Evolutionary conservation across 2,113 vertebrate species (phyloP), one percentile per base, ranked within the genome.

Genomic region (Synodontis membranacea): DNA sequence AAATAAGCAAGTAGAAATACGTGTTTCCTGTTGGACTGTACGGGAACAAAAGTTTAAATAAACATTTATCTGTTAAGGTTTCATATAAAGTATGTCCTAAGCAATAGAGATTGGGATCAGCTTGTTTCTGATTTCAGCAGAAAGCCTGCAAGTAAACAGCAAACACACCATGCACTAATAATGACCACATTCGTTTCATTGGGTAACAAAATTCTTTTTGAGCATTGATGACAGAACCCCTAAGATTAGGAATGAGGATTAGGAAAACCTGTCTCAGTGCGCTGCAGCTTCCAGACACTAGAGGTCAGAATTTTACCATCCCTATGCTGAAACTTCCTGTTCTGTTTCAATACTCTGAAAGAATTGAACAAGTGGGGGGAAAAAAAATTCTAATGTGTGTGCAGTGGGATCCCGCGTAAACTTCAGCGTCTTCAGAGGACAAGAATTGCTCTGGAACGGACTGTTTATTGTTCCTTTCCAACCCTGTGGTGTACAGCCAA

Each of bases 211-310:
- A 11, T 62, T 42, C 21, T 58, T 58, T 81, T 25, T 31, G 34
- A 42, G 37, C 5, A n/a, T 17, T 15, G 10, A 39, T 62, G 44
- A 2, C 14, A 74, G 37, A 72, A 5, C 72, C 1, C 4, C 0
- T 48, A n/a, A 78, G 0, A 79, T 52, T 11, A 4, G 1, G 28
- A 52, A 21, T 9, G 75, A 39, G 19, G 2, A 25, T 19, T 25
- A 25, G 0, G 11, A 1, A n/a, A 21, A 0, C 0, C 4, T 39
- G 31, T 56, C 4, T 56, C 1, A 0, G 31, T 54, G 50, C n/a
- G 19, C 0, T 56, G 28, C 31, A 42, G 11, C 52, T 28, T 58
- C 9, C 12, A 80, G 6, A 2, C 78, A 42, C 52, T 80, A 80
- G 78, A 80, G 78, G 78, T 42, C 78, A 28, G 21, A 58, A 39